Evolutionary conservation across 53 echinoderm and acorn worm genomes (phyloP).

Genomic region (Crossaster papposus): DNA sequence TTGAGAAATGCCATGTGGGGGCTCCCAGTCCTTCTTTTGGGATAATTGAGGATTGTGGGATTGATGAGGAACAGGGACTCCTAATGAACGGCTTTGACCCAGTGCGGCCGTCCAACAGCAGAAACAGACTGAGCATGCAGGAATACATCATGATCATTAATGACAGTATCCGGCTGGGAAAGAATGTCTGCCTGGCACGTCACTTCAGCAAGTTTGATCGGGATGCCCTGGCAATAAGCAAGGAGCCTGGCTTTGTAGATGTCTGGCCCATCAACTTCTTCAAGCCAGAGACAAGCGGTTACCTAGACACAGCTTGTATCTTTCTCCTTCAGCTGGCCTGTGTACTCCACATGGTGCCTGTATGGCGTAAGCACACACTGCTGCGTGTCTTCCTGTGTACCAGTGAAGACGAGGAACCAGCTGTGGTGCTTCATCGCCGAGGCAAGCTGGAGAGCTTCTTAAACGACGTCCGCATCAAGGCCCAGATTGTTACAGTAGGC

Average conservation of each 20-base stretch:
- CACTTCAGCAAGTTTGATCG: slow-evolving; percentile 77
- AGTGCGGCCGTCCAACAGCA: slow-evolving; percentile 56
- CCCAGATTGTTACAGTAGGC: slow-evolving; percentile 75
- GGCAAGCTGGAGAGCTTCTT: slow-evolving; percentile 84
- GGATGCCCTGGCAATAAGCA: slow-evolving; percentile 47
- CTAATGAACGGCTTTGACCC: slow-evolving; percentile 67
- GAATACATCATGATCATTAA: slow-evolving; percentile 84
- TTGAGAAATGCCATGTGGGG: slow-evolving; percentile 39
- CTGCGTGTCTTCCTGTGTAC: slow-evolving; percentile 87
- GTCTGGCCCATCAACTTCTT: slow-evolving; percentile 98
- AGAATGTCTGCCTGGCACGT: slow-evolving; percentile 87
- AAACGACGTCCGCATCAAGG: slow-evolving; percentile 82
- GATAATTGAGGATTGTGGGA: slow-evolving; percentile 1
- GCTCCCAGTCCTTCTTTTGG: slow-evolving; percentile 4
- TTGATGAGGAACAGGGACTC: slow-evolving; percentile 67
- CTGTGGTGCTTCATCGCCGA: slow-evolving; percentile 62
- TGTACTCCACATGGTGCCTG: slow-evolving; percentile 93
- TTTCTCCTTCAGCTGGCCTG: slow-evolving; percentile 92
- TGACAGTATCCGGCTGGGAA: slow-evolving; percentile 76
- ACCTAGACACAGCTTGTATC: slow-evolving; percentile 93
- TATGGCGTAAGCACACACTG: slow-evolving; percentile 73
- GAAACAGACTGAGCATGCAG: slow-evolving; percentile 17
- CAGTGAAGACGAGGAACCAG: slow-evolving; percentile 65
- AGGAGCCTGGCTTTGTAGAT: slow-evolving; percentile 65
- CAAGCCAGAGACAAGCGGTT: slow-evolving; percentile 91